Evolutionary conservation across 2,888 invertebrate species (phyloP).

Genomic region (Meteorus cinctellus): DNA sequence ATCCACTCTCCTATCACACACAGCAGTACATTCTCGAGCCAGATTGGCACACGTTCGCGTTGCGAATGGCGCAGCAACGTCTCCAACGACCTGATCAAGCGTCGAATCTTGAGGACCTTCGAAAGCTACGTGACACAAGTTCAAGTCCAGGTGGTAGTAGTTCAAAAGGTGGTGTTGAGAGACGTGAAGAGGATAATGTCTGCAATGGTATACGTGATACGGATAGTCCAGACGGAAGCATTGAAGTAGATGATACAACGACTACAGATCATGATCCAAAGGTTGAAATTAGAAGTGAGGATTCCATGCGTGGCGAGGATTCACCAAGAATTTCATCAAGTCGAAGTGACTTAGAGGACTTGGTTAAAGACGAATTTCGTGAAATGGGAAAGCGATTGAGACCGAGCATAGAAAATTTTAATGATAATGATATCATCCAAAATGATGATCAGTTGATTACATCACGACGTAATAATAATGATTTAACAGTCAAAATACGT

Average conservation of each 20-base stretch:
- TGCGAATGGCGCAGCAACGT: slow-evolving; percentile 70
- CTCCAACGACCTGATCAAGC: slow-evolving; percentile 68
- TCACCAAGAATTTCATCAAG: slow-evolving; percentile 64
- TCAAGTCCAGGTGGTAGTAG: slow-evolving; percentile 64
- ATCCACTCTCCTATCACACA: slow-evolving; percentile 67
- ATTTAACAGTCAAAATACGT: slow-evolving; percentile 66
- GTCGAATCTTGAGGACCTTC: slow-evolving; percentile 64
- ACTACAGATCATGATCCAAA: slow-evolving; percentile 52
- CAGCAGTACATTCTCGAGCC: slow-evolving; percentile 70
- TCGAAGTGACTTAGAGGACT: slow-evolving; percentile 61
- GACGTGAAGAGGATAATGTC: slow-evolving; percentile 51
- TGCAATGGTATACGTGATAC: slow-evolving; percentile 52
- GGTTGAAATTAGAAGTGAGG: slow-evolving; percentile 66
- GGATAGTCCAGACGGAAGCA: slow-evolving; percentile 70
- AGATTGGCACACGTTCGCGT: slow-evolving; percentile 70
- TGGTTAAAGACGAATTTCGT: slow-evolving; percentile 55
- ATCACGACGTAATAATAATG: slow-evolving; percentile 48
- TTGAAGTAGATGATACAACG: slow-evolving; percentile 69
- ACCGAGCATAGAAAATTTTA: slow-evolving; percentile 66
- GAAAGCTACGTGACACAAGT: slow-evolving; percentile 63
- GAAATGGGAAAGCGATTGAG: slow-evolving; percentile 62
- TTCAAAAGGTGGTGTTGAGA: slow-evolving; percentile 61
- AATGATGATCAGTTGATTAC: slow-evolving; percentile 56
- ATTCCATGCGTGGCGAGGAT: slow-evolving; percentile 64
- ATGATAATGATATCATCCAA: slow-evolving; percentile 58